These are phyloP conservation scores for Podabrus alpinus DNA, from an alignment of 2,888 invertebrate genomes.

Conservation along the genomic window DNA sequence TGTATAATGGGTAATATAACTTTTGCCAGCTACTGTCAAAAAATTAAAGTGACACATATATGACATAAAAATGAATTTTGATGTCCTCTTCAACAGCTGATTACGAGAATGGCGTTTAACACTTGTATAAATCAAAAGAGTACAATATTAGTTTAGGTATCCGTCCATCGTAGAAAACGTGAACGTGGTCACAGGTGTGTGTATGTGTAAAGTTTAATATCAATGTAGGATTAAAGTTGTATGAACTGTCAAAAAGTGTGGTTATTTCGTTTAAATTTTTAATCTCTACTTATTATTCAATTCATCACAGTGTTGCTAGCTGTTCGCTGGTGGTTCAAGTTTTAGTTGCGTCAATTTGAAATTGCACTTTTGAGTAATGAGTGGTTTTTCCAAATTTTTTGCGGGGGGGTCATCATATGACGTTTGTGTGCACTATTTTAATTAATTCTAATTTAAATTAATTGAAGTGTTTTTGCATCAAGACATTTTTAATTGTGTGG, in stretches of 20 bases:
- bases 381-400: constrained; percentile 8
- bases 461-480: constrained; percentile 37
- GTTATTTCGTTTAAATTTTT: constrained; percentile 24
- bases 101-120: constrained; percentile 49
- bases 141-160: constrained; percentile 44
- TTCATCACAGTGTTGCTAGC: background rate
- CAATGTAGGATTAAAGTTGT: background rate
- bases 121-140: constrained; percentile 33
- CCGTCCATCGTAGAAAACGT: constrained; percentile 40
- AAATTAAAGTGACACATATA: background rate
- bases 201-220: background rate
- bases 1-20: background rate
- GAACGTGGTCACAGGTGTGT: constrained; percentile 5
- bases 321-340: background rate
- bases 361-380: background rate
- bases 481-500: background rate
- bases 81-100: constrained; percentile 47
- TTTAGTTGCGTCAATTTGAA: background rate
- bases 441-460: constrained; percentile 47
- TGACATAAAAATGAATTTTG: constrained; percentile 13
- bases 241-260: constrained; percentile 32
- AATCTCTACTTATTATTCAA: background rate
- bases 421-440: constrained; percentile 32
- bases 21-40: background rate
- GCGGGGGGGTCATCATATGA: constrained; percentile 31